Evolutionary conservation across 1,140 invertebrate genomes (phyloP).

Genomic region (Drosophila hydei): DNA sequence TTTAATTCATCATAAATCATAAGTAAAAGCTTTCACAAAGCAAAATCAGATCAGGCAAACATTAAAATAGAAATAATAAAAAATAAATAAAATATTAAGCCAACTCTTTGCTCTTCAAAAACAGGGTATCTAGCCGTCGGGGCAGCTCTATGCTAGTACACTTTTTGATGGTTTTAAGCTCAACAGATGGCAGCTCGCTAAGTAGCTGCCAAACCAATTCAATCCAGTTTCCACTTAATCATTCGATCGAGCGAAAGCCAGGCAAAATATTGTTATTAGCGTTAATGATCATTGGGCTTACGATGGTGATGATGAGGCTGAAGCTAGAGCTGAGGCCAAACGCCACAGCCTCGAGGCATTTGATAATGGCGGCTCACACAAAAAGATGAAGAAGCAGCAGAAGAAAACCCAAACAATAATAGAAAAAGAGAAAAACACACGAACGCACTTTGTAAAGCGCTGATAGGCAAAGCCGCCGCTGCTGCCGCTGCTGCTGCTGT

Average conservation of each 20-base stretch:
- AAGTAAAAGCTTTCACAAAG: too few relatives aligned
- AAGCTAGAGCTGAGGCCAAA: slow-evolving; percentile 1
- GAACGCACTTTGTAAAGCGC: slow-evolving; percentile 61
- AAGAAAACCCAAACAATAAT: slow-evolving; percentile 14
- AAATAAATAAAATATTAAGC: too few relatives aligned
- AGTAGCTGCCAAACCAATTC: slow-evolving; percentile 64
- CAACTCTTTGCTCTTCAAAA: not conserved
- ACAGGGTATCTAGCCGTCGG: slow-evolving; percentile 1
- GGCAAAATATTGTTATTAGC: slow-evolving; percentile 69
- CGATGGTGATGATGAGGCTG: not conserved
- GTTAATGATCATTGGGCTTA: not conserved
- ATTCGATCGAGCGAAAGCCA: slow-evolving; percentile 60
- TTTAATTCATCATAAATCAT: too few relatives aligned
- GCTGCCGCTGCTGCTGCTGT: not conserved
- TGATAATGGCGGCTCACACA: slow-evolving; percentile 30
- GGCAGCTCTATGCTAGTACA: not conserved
- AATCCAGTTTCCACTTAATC: slow-evolving; percentile 65
- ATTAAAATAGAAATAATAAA: too few relatives aligned
- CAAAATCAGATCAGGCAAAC: too few relatives aligned
- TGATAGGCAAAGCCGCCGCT: slow-evolving; percentile 20
- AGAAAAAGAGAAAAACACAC: slow-evolving; percentile 39
- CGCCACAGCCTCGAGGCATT: slow-evolving; percentile 10
- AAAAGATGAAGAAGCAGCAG: not conserved
- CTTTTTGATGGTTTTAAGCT: slow-evolving; percentile 14
- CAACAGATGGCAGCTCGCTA: slow-evolving; percentile 30